phyloP scores from a whole-genome alignment of 2,888 invertebrate genomes.

The Aphodius granarius region DNA sequence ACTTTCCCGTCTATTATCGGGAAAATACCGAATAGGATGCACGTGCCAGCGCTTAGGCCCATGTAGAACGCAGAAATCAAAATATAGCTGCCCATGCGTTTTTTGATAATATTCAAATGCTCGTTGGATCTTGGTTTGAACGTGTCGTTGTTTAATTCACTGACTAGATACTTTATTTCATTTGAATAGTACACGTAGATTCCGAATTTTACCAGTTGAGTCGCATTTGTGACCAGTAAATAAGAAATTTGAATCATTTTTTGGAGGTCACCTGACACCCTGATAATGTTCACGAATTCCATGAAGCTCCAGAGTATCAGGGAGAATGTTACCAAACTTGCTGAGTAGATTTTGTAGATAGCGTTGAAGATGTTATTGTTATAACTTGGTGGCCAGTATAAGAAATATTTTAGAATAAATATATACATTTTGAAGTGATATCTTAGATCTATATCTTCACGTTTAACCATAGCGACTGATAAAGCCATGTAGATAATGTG shows the following conservation, averaged over 20 bases:
- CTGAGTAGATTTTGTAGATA: slow-evolving; percentile 11
- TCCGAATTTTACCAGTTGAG: slow-evolving; percentile 28
- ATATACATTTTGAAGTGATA: neutral
- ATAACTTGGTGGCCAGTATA: slow-evolving; percentile 20
- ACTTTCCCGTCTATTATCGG: slow-evolving; percentile 41
- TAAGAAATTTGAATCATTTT: slow-evolving; percentile 41
- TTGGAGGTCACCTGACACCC: slow-evolving; percentile 49
- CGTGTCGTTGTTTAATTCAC: slow-evolving; percentile 25
- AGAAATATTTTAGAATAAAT: slow-evolving; percentile 2
- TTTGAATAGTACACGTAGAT: slow-evolving; percentile 20
- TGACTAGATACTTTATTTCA: slow-evolving; percentile 29
- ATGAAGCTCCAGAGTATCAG: slow-evolving; percentile 54
- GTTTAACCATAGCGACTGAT: neutral
- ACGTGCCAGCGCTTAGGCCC: slow-evolving; percentile 38
- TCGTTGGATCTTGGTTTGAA: slow-evolving; percentile 29
- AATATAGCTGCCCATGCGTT: slow-evolving; percentile 36
- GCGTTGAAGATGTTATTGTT: neutral
- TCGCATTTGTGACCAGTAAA: slow-evolving; percentile 41
- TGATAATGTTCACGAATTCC: slow-evolving; percentile 55
- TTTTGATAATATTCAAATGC: slow-evolving; percentile 37
- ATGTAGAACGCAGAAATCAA: slow-evolving; percentile 39
- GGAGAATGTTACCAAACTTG: slow-evolving; percentile 28
- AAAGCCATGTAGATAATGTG: too few relatives aligned
- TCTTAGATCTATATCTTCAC: neutral
- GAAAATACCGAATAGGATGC: slow-evolving; percentile 44